Evolutionary conservation across 2,113 vertebrate genomes (phyloP), one percentile per base, ranked within the genome.

Genomic region (Mesocricetus auratus): DNA sequence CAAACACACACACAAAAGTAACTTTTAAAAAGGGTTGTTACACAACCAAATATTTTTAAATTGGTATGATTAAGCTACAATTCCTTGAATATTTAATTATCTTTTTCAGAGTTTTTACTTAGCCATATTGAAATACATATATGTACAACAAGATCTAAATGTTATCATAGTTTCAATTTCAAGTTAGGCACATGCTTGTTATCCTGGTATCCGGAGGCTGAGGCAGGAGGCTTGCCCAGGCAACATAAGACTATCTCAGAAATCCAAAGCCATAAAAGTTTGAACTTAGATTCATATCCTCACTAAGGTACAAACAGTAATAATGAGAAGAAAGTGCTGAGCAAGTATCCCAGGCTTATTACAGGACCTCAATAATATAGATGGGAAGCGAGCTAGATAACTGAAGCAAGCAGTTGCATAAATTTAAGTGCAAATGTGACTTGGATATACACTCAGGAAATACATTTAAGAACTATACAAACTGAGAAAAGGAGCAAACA

Each of bases 401-500:
- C 62, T 89, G 26, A 87, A 95, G 39, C 58, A 95, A 96, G 42
- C 2, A 90, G 17, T 56, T 89, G 86, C 6, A 87, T 45, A 89
- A 91, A 50, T 47, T 56, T 56, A 42, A 94, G 16, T 94, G 31
- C 24, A 94, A 78, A 53, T 21, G 87, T 53, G 69, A 86, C 82
- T 89, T 17, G 26, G n/a, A 90, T 73, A 82, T 66, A 94, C 50
- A 93, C 7, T 81, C 58, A 0, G 45, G 3, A 69, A 79, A 94
- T 60, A 64, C 2, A 97, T 81, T 56, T 94, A 86, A 33, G 22
- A 58, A 8, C 19, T 89, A 95, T 1, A 42, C 29, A 97, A 69
- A 96, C 29, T 86, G 85, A 96, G 36, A 92, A 97, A 96, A 88
- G 36, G 24, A 66, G 86, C 88, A 90, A 98, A 97, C 24, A 2